Percentiles rank a stretch among this genome's conserved stretches.
Conservation (phyloP, 2,888 invertebrate species). For the Candidula unifasciata region DNA sequence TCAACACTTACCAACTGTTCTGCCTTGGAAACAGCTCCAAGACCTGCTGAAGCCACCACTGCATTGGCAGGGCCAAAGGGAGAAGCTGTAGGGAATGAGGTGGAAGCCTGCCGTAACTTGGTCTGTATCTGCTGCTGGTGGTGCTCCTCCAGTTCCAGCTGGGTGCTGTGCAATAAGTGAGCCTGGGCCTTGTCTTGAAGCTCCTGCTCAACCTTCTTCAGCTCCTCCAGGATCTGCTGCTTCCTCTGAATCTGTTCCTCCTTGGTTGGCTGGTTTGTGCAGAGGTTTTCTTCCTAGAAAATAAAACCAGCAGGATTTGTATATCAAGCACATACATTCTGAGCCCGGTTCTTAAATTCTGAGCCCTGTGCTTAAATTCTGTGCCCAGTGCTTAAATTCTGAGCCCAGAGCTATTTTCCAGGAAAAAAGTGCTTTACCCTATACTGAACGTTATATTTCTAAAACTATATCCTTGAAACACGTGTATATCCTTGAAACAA, state of each 20-base stretch:
- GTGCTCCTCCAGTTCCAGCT: conserved; percentile 68
- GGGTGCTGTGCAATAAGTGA: conserved; percentile 74
- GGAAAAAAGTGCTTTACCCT: too few relatives aligned
- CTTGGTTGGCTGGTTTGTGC: conserved; percentile 60
- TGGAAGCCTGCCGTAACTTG: conserved; percentile 34
- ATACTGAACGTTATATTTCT: too few relatives aligned
- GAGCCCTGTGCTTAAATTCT: too few relatives aligned
- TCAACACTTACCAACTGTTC: conserved; percentile 30
- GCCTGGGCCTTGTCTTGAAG: conserved; percentile 81
- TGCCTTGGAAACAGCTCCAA: conserved; percentile 26
- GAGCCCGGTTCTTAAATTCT: too few relatives aligned
- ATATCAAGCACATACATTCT: too few relatives aligned
- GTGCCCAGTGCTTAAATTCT: too few relatives aligned
- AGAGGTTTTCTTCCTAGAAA: conserved; percentile 22
- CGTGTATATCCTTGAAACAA: too few relatives aligned
- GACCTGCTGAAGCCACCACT: conserved; percentile 25
- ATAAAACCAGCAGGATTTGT: not conserved
- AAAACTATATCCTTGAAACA: too few relatives aligned
- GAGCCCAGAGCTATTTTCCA: too few relatives aligned
- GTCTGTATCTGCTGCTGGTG: conserved; percentile 63
- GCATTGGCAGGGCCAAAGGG: conserved; percentile 17
- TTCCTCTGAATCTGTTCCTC: conserved; percentile 84
- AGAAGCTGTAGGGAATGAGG: conserved; percentile 34
- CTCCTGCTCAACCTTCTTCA: conserved; percentile 85
- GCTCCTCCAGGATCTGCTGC: conserved; percentile 84